Percentiles rank a stretch among this genome's conserved stretches.
These are phyloP conservation scores for Drosophila trichaetosa DNA, from an alignment of 2,888 invertebrate species.

Conservation along the genomic window DNA sequence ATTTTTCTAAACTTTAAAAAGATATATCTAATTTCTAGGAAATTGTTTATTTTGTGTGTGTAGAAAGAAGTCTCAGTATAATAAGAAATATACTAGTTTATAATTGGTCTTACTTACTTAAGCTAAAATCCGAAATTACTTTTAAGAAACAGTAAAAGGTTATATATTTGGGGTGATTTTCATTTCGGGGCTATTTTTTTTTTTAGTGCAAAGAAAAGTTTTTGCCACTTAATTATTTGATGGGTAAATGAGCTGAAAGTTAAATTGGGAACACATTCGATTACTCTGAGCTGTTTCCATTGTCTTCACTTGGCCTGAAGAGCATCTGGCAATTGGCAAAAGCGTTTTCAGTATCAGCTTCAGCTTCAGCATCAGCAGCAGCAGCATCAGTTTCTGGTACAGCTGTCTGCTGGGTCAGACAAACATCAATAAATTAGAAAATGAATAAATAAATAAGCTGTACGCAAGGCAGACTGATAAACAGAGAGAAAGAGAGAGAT, in stretches of 20 bases:
- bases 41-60: no score
- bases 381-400: conserved; percentile 18
- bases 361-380: not conserved
- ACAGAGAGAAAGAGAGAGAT: conserved; percentile 21
- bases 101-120: no score
- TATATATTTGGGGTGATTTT: not conserved
- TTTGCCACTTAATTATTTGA: conserved; percentile 1
- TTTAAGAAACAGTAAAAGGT: not conserved
- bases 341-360: conserved; percentile 29
- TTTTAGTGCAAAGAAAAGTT: not conserved
- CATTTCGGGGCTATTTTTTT: not conserved
- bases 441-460: conserved; percentile 81
- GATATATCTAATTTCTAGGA: not conserved
- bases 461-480: conserved; percentile 50
- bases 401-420: conserved; percentile 70
- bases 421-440: conserved; percentile 81
- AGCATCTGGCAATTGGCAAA: conserved; percentile 58
- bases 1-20: not conserved
- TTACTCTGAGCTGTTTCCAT: conserved; percentile 33
- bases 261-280: conserved; percentile 45
- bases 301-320: conserved; percentile 14
- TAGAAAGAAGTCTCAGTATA: no score
- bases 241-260: conserved; percentile 22
- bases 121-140: not conserved
- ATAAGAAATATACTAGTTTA: no score